Evolutionary conservation across 2,797 vertebrate species (phyloP), one percentile per base, ranked within the genome.

Genomic region (Rhabdophis nuchalis): DNA sequence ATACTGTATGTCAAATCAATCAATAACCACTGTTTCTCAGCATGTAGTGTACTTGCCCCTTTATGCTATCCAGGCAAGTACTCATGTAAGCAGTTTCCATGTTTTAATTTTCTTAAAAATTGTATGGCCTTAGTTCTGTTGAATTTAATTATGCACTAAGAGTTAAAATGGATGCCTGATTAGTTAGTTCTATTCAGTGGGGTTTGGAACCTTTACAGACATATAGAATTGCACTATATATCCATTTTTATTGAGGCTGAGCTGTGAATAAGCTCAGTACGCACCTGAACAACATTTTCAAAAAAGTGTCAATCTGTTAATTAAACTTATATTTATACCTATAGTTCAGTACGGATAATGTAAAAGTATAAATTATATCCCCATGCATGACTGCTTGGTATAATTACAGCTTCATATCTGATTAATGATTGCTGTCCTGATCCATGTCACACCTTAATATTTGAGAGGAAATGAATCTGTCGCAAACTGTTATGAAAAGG

Each of bases 391-490:
- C 87, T 72, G 54, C 7, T 27, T 11, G 8, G 46, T 57, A 11
- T 88, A 89, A 87, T 85, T 68, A 85, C 56, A 56, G 57, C 18
- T 86, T 25, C 90, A 57, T 92, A 91, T 88, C 85, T 36, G 57
- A 11, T 7, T 86, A 27, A 88, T 89, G 86, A 85, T 94, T 90
- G 85, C 90, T 88, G 61, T 4, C 64, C 89, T 77, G 32, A 5
- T 89, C 85, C 41, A 10, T 14, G 85, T 25, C 87, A 92, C 86
- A 89, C 93, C 87, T 93, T 6, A 87, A 82, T 82, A 86, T 0
- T 41, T 93, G 88, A 93, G 87, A 92, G 60, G 92, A 93, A 94
- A 91, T 87, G 58, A 94, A 86, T 46, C 92, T 18, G 85, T 82
- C 16, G 0, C n/a, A 14, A 94, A 89, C 23, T 0, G 1, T 36